Base-by-base conservation (phyloP, 2,888 invertebrate genomes). In the Dromius quadrimaculatus region DNA sequence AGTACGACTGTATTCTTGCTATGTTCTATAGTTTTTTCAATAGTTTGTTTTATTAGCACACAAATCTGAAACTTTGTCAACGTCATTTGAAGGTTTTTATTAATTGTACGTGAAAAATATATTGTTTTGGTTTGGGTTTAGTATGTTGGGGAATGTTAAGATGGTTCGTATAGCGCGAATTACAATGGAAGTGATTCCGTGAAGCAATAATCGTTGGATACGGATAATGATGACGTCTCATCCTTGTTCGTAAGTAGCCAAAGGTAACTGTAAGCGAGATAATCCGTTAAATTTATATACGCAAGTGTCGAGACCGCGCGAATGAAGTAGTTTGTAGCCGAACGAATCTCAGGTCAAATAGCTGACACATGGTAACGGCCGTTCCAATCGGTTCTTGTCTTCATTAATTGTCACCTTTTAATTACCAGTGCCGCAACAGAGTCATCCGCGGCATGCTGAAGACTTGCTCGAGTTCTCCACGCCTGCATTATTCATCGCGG, bases 351-450 rank as follows among this genome's bases (percentile, higher is more conserved):
- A 78, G 78, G 78, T 78, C 79, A 79, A 79, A 80, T 80, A 79
- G 78, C 79, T 80, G 76, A 78, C 80, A 79, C 79, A 77, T 78
- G 76, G 74, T 76, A 78, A 79, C 77, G 77, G 79, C 76, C 80
- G 77, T 83, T 79, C 83, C 82, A 77, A 82, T 82, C 81, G 79
- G 79, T 81, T 81, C 82, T 82, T 81, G 81, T 79, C 77, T 80
- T 79, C 81, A 79, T 83, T 83, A 82, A 83, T 83, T 80, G 82
- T 79, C 83, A 83, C 83, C 83, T 82, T 83, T 82, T 83, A 82
- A 82, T 83, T 82, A 81, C 81, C 74, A 17, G 54, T 28, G 59
- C 41, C n/a, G 50, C 32, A 45, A 59, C 59, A 11, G 13, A 68
- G 68, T 43, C 59, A 68, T 68, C 45, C 59, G 59, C 15, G 45